These are phyloP conservation scores for Taurulus bubalis DNA, from an alignment of 2,113 vertebrate genomes.

Conservation along the genomic window DNA sequence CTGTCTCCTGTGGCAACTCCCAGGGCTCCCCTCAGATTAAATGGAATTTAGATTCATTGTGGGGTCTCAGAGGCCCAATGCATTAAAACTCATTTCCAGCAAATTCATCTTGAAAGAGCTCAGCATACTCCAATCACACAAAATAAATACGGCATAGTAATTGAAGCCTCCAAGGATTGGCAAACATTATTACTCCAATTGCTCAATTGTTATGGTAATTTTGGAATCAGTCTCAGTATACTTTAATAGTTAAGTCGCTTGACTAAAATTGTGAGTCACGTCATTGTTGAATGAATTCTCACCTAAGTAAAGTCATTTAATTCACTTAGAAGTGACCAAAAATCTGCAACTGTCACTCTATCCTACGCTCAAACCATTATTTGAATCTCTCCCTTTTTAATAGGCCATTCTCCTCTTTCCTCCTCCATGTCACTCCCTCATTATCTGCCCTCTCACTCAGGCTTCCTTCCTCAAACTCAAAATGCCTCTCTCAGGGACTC, in stretches of 20 bases:
- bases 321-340: slow-evolving; percentile 44
- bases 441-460: slow-evolving; percentile 54
- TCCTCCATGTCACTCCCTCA: slow-evolving; percentile 43
- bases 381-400: slow-evolving; percentile 47
- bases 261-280: slow-evolving; percentile 56
- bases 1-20: slow-evolving; percentile 66
- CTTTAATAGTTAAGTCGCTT: slow-evolving; percentile 60
- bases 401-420: slow-evolving; percentile 25
- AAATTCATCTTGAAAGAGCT: slow-evolving; percentile 73
- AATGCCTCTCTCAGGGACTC: slow-evolving; percentile 66
- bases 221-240: slow-evolving; percentile 61
- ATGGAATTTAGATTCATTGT: slow-evolving; percentile 73
- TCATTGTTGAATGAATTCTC: slow-evolving; percentile 64
- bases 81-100: slow-evolving; percentile 70
- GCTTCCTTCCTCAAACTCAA: slow-evolving; percentile 70
- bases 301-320: slow-evolving; percentile 41
- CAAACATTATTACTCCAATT: slow-evolving; percentile 77
- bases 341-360: slow-evolving; percentile 33
- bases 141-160: slow-evolving; percentile 79
- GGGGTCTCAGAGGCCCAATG: slow-evolving; percentile 63
- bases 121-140: slow-evolving; percentile 73
- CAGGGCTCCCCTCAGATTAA: slow-evolving; percentile 66
- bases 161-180: slow-evolving; percentile 72
- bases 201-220: slow-evolving; percentile 81
- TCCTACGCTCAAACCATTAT: slow-evolving; percentile 13